Percentiles rank a stretch among this genome's conserved stretches.
These are phyloP conservation scores for Charina bottae DNA, from an alignment of 2,113 vertebrate genomes.

Conservation along the genomic window DNA sequence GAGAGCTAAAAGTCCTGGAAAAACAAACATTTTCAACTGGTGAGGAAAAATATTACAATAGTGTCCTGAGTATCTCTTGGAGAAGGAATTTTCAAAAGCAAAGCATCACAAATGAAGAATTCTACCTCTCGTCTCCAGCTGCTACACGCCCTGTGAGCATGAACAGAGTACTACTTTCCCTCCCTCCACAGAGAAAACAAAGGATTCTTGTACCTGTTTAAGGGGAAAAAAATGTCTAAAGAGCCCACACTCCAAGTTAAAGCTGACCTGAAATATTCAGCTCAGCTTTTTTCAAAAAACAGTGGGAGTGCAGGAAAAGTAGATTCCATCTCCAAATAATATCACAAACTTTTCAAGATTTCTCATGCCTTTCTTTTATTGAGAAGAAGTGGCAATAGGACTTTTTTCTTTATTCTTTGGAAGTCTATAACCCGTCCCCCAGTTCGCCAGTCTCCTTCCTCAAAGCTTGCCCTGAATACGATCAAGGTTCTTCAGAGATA, in stretches of 20 bases:
- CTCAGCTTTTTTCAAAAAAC: background rate
- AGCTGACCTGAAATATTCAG: background rate
- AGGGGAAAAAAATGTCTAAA: background rate
- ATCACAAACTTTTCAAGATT: background rate
- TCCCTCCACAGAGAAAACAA: background rate
- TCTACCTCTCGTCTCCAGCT: background rate
- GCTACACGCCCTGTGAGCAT: background rate
- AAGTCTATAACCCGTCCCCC: background rate
- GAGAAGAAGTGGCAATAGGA: background rate
- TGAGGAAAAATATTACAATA: background rate
- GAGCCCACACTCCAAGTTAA: background rate
- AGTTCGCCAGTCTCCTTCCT: background rate
- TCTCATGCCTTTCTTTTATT: background rate
- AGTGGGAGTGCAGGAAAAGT: background rate
- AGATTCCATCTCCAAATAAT: too few relatives aligned
- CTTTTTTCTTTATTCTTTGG: background rate
- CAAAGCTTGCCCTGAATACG: background rate
- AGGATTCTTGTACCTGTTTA: background rate
- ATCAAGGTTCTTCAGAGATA: background rate
- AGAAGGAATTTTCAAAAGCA: background rate
- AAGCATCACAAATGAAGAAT: background rate
- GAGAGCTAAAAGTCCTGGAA: background rate
- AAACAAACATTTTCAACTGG: background rate
- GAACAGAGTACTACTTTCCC: background rate
- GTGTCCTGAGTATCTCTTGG: background rate